These are phyloP conservation scores for Muntiacus muntjak DNA, from an alignment of 2,113 vertebrate species.

Conservation along the genomic window DNA sequence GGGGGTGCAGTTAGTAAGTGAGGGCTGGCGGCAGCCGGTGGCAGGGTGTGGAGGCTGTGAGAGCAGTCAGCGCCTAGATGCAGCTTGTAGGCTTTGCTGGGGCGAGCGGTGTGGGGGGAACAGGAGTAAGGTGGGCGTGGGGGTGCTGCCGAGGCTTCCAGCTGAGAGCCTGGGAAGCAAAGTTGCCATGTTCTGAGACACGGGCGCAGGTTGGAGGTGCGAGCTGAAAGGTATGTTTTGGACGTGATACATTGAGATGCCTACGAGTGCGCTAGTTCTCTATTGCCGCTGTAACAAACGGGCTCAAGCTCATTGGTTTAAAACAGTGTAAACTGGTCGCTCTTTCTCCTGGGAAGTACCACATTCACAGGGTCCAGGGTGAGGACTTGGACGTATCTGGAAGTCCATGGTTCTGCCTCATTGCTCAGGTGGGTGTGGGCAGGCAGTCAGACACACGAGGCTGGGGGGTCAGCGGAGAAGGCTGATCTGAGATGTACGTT, in stretches of 20 bases:
- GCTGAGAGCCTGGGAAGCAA: neutral
- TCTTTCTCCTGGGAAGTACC: neutral
- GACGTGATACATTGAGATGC: rapidly evolving
- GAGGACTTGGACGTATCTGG: rapidly evolving
- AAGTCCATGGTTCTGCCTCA: neutral
- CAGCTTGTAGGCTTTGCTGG: neutral
- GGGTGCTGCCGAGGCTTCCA: neutral
- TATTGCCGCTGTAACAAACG: neutral
- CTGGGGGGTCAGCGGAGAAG: neutral
- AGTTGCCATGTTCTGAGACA: neutral
- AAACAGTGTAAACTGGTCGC: rapidly evolving
- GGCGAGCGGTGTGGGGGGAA: too few relatives aligned
- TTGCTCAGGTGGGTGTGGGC: neutral
- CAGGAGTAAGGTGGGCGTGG: neutral
- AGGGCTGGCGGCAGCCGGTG: rapidly evolving
- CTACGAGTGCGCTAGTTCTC: neutral
- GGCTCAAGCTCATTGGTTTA: neutral
- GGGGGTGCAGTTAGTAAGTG: neutral
- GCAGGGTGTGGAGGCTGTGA: neutral
- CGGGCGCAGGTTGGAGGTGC: neutral
- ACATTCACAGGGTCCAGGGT: neutral
- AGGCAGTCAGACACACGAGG: rapidly evolving
- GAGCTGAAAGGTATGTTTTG: neutral
- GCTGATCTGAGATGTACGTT: neutral
- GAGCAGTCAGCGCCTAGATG: neutral